These are phyloP conservation scores for Leguminivora glycinivorella DNA, from an alignment of 1,140 invertebrate species.

Conservation along the genomic window DNA sequence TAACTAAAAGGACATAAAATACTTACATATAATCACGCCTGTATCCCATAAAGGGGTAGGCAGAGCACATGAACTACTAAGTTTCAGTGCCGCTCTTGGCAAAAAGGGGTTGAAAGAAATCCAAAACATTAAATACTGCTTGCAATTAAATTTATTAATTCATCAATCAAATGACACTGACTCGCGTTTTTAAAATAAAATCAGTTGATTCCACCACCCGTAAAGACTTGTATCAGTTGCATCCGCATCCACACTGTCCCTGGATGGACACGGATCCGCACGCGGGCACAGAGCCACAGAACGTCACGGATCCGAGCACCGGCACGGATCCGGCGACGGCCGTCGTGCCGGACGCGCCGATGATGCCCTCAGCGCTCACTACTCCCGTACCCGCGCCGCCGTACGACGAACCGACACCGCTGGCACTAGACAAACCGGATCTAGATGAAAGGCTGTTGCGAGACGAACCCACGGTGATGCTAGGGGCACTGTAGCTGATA, in stretches of 20 bases:
- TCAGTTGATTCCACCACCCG: background rate
- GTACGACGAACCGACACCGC: constrained; percentile 44
- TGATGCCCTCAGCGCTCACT: background rate
- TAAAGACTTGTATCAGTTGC: background rate
- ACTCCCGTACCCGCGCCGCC: constrained; percentile 17
- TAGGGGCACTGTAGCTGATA: background rate
- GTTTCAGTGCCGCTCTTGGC: too few species aligned
- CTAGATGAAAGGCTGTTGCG: constrained; percentile 47
- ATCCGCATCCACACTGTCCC: constrained; percentile 30
- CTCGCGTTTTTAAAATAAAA: too few species aligned
- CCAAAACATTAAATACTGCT: background rate
- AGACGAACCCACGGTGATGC: constrained; percentile 31
- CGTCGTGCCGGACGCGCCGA: background rate
- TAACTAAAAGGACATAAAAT: too few species aligned
- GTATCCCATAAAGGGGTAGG: too few species aligned
- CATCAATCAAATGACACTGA: background rate
- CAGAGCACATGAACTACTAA: too few species aligned
- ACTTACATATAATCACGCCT: too few species aligned
- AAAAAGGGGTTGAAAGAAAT: too few species aligned
- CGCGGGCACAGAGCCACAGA: constrained; percentile 18
- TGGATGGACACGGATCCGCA: constrained; percentile 25
- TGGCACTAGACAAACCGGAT: constrained; percentile 23
- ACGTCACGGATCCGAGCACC: constrained; percentile 28
- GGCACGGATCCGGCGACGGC: constrained; percentile 23
- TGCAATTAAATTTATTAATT: background rate